Evolutionary conservation across 1,140 invertebrate genomes (phyloP).

Genomic region (Drosophila hydei): DNA sequence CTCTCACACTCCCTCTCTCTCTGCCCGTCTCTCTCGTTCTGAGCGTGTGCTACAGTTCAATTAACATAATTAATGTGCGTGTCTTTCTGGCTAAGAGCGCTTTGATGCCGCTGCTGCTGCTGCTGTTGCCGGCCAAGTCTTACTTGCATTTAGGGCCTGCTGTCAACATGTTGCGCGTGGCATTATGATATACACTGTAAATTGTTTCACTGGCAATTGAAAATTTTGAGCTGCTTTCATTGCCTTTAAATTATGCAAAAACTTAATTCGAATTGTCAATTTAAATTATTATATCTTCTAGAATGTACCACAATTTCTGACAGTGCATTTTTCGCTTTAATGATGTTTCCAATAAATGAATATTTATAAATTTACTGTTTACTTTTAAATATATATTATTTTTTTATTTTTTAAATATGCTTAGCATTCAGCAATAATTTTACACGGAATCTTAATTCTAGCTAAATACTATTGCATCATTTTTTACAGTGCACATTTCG

Average conservation of each 20-base stretch:
- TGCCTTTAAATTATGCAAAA: no score
- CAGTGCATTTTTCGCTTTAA: constrained; percentile 17
- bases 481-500: constrained; percentile 14
- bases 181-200: constrained; percentile 1
- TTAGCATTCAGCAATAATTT: no score
- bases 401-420: no score
- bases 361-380: not conserved
- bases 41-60: constrained; percentile 66
- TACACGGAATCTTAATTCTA: no score
- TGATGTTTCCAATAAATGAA: no score
- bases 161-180: constrained; percentile 33
- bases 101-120: constrained; percentile 19
- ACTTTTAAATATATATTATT: not conserved
- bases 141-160: constrained; percentile 3
- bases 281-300: no score
- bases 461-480: no score
- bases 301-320: no score
- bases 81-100: constrained; percentile 24
- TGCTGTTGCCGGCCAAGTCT: constrained; percentile 2
- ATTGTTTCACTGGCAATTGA: not conserved
- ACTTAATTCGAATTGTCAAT: no score
- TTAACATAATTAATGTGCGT: constrained; percentile 77
- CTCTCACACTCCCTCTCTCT: constrained; percentile 2
- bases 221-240: no score
- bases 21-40: constrained; percentile 7